Evolutionary conservation across 2,888 invertebrate species (phyloP), one percentile per base, ranked within the genome.

Genomic region (Deilephila elpenor): DNA sequence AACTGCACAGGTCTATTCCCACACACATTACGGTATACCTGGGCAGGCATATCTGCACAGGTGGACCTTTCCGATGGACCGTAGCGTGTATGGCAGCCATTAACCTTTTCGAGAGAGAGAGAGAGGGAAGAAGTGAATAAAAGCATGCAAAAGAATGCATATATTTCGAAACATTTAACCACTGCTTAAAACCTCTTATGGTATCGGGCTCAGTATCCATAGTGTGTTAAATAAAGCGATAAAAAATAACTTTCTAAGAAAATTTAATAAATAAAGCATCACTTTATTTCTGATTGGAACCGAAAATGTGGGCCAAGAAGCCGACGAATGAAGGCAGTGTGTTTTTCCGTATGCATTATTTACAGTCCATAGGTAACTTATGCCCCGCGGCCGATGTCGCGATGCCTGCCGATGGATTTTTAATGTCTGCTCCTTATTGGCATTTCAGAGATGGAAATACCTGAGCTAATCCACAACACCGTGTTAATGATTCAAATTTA

Each of bases 311-410:
- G 56, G 56, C 56, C 56, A 56, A 17, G 14, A 53, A 5, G 56
- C 19, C n/a, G 3, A n/a, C 4, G 7, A 56, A 56, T 17, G 3
- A 56, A 56, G 56, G 6, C n/a, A n/a, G 17, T 61, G 37, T 64
- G 20, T 64, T 64, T 64, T 44, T 8, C 44, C 44, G 44, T 67
- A 25, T 67, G 14, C 64, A 67, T 67, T 67, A 51, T 51, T 25
- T 25, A 67, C 67, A 51, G 25, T 67, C 67, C 44, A 67, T 51
- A n/a, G n/a, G n/a, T n/a, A 67, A 25, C 25, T 51, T 17, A 67
- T 25, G 67, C 67, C 51, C 67, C 44, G 3, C 37, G 67, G 14
- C 67, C 44, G 11, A 14, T n/a, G 34, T 37, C 67, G 25, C 25
- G 51, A 51, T 51, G 6, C 14, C 20, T 67, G 25, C 44, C 67